These are phyloP conservation scores for Dicyrtoma fusca DNA, from an alignment of 2,888 invertebrate genomes.

Conservation along the genomic window DNA sequence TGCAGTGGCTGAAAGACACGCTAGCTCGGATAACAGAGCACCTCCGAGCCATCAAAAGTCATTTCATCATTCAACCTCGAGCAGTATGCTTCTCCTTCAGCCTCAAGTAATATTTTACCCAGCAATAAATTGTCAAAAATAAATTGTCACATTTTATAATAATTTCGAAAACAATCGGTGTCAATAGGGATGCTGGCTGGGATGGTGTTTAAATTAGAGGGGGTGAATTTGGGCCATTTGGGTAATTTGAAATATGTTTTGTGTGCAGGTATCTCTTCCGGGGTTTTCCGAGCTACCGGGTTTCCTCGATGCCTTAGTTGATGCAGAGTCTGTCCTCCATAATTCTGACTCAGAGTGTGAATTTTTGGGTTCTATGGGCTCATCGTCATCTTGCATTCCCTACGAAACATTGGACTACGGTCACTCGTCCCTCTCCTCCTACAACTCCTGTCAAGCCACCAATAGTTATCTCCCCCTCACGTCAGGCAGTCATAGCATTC, in stretches of 20 bases:
- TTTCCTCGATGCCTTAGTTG: conserved; percentile 56
- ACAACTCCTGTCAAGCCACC: conserved; percentile 61
- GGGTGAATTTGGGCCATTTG: too few relatives aligned
- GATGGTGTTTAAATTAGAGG: too few relatives aligned
- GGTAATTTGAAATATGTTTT: conserved; percentile 5
- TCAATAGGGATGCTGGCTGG: too few relatives aligned
- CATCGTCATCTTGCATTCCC: conserved; percentile 65
- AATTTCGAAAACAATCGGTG: too few relatives aligned
- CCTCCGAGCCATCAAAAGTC: conserved; percentile 50
- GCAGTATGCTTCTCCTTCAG: conserved; percentile 93
- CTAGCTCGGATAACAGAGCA: conserved; percentile 44
- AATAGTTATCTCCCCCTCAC: conserved; percentile 8
- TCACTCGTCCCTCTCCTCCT: conserved; percentile 68
- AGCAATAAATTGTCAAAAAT: conserved; percentile 15
- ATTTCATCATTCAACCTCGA: conserved; percentile 65
- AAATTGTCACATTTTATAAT: not conserved
- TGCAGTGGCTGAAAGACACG: conserved; percentile 48
- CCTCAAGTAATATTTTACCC: conserved; percentile 82
- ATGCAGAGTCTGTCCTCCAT: conserved; percentile 55
- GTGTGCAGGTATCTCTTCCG: conserved; percentile 53
- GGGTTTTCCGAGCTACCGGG: conserved; percentile 57
- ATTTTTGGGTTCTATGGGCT: conserved; percentile 55
- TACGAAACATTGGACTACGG: conserved; percentile 45
- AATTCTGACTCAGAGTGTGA: conserved; percentile 55
- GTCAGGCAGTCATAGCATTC: conserved; percentile 33